These are phyloP conservation scores for Leuctra nigra DNA, from an alignment of 2,888 invertebrate species.

Conservation along the genomic window DNA sequence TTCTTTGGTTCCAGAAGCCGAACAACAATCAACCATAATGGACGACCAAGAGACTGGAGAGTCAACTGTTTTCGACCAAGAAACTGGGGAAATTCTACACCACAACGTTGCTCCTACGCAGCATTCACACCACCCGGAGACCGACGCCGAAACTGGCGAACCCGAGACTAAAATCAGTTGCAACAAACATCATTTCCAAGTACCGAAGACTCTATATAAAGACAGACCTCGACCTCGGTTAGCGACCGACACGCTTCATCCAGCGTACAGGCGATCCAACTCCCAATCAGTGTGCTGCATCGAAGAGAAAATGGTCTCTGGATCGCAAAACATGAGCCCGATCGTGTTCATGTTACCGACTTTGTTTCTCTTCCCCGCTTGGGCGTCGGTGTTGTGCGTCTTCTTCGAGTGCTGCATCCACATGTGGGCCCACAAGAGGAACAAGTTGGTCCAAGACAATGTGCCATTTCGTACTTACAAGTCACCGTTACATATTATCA, in stretches of 20 bases:
- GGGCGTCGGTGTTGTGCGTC: constrained; percentile 46
- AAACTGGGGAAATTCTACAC: constrained; percentile 17
- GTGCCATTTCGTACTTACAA: constrained; percentile 43
- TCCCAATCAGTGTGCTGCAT: constrained; percentile 23
- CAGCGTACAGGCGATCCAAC: constrained; percentile 23
- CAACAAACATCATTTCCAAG: constrained; percentile 26
- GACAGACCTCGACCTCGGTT: background rate
- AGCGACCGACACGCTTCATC: background rate
- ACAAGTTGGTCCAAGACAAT: constrained; percentile 5
- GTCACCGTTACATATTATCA: constrained; percentile 61
- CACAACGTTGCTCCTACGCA: background rate
- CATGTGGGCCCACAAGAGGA: constrained; percentile 58
- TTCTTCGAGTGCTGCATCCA: constrained; percentile 57
- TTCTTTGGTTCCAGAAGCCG: too few species aligned
- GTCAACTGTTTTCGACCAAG: constrained; percentile 33
- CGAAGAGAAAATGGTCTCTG: constrained; percentile 22
- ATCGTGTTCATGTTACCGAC: constrained; percentile 52
- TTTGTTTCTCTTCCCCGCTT: constrained; percentile 49
- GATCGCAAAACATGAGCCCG: constrained; percentile 34
- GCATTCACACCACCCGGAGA: constrained; percentile 28
- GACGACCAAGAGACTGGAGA: constrained; percentile 55
- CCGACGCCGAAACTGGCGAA: constrained; percentile 50
- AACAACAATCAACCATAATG: too few species aligned
- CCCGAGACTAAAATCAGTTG: constrained; percentile 33
- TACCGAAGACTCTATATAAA: constrained; percentile 11